A percentile compares a stretch with the other conserved stretches of the same genome.
Conservation (phyloP, 2,888 invertebrate genomes). For the Antheraea assamensis region DNA sequence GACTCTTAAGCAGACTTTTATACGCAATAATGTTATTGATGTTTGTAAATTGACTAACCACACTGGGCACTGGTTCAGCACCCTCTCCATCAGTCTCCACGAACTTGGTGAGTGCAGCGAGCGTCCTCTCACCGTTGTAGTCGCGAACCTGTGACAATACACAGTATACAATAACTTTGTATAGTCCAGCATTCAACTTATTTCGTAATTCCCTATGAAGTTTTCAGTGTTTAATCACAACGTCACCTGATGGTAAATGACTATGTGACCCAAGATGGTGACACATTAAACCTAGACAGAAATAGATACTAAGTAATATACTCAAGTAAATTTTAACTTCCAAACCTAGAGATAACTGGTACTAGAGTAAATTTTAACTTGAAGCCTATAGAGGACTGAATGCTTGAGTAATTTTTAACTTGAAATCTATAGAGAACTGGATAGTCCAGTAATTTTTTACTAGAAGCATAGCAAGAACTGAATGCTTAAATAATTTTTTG, state of each 20-base stretch:
- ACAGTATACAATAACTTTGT: not conserved
- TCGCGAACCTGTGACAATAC: slow-evolving; percentile 83
- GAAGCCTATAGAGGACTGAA: no score
- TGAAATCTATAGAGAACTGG: no score
- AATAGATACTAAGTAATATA: no score
- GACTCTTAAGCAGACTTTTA: no score
- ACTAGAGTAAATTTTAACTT: no score
- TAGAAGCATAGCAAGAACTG: no score
- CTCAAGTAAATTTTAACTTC: no score
- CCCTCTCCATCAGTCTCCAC: slow-evolving; percentile 94
- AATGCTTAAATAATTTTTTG: no score
- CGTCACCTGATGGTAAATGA: not conserved
- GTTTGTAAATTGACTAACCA: slow-evolving; percentile 58
- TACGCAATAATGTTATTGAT: not conserved
- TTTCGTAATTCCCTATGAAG: not conserved
- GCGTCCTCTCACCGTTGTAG: slow-evolving; percentile 97
- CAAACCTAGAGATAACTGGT: not conserved
- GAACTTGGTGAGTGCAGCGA: slow-evolving; percentile 96
- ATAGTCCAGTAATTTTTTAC: no score
- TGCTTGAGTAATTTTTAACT: no score
- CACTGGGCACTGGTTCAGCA: slow-evolving; percentile 86
- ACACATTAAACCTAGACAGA: not conserved
- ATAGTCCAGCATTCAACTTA: not conserved
- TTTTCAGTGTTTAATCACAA: not conserved
- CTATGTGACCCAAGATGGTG: not conserved